Evolutionary conservation across 2,888 invertebrate genomes (phyloP), one percentile per base, ranked within the genome.

Genomic region (Andrena hattorfiana): DNA sequence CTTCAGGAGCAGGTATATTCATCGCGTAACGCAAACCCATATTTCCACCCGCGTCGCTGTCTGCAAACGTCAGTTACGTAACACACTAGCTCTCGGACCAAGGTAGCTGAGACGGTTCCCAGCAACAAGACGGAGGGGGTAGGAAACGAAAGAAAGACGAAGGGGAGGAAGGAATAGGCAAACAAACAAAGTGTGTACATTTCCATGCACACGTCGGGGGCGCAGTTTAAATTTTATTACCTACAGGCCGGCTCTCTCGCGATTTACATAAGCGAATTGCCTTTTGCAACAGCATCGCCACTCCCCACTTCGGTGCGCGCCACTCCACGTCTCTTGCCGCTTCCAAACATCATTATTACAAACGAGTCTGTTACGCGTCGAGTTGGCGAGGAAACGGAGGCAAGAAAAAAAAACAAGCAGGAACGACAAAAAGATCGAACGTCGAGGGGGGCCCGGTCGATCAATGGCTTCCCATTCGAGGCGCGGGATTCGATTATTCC

Each of bases 241-340:
- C 42, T n/a, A 35, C 63, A 69, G 51, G 42, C 20, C 23, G 59
- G 49, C 48, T 63, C 28, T 70, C 49, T 13, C 30, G 30, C 62
- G 60, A 80, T 80, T 80, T 80, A 77, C 77, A 80, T 77, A 80
- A 80, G 70, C 66, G 63, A 80, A 77, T 80, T 71, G 77, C 60
- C 71, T 80, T 77, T 62, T 62, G 71, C 71, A 77, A 77, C 77
- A 66, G 48, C 78, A 66, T 54, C 66, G 49, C 28, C n/a, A 28
- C 62, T 20, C 49, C 23, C 16, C 5, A 42, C 16, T n/a, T 20
- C 59, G n/a, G 51, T 20, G 16, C 76, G 66, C 26, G 30, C 35
- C 49, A 35, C 64, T 66, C n/a, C 59, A 10, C 48, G 56, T 56
- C 26, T 10, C 56, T 28, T 51, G n/a, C 16, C 28, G 23, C 51